phyloP scores from a whole-genome alignment of 2,797 vertebrate genomes.

The Odontamblyopus rebecca region DNA sequence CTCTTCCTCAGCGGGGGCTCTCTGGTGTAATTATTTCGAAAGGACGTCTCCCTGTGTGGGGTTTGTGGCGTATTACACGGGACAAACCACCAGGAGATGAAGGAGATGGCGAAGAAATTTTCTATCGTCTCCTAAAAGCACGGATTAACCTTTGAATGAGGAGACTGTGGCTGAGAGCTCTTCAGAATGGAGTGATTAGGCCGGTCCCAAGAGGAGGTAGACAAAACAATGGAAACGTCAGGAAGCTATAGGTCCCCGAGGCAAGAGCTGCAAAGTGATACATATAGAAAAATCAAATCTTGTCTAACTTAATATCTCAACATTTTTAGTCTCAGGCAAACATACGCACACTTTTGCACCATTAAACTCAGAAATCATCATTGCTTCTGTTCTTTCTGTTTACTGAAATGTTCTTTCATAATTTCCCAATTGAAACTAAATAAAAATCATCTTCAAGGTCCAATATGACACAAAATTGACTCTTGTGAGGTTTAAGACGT shows the following conservation, averaged over 20 bases:
- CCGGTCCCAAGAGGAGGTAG: neutral
- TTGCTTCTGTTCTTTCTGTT: too few relatives aligned
- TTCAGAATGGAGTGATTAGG: neutral
- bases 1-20: slow-evolving; percentile 5
- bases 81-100: slow-evolving; percentile 18
- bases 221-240: neutral
- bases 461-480: too few relatives aligned
- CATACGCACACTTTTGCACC: too few relatives aligned
- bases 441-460: too few relatives aligned
- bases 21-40: slow-evolving; percentile 28
- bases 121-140: slow-evolving; percentile 3
- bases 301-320: neutral
- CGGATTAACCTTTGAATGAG: slow-evolving; percentile 44
- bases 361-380: too few relatives aligned
- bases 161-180: slow-evolving; percentile 25
- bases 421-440: too few relatives aligned
- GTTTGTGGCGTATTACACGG: slow-evolving; percentile 30
- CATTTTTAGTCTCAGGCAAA: neutral
- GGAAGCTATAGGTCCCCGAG: neutral
- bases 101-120: neutral
- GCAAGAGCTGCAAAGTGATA: neutral
- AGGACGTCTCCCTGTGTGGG: neutral
- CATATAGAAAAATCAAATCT: neutral
- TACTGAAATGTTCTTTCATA: too few relatives aligned
- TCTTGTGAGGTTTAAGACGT: too few relatives aligned